Base-by-base conservation (phyloP, 1,140 invertebrate genomes). In the Drosophila baimaii region DNA sequence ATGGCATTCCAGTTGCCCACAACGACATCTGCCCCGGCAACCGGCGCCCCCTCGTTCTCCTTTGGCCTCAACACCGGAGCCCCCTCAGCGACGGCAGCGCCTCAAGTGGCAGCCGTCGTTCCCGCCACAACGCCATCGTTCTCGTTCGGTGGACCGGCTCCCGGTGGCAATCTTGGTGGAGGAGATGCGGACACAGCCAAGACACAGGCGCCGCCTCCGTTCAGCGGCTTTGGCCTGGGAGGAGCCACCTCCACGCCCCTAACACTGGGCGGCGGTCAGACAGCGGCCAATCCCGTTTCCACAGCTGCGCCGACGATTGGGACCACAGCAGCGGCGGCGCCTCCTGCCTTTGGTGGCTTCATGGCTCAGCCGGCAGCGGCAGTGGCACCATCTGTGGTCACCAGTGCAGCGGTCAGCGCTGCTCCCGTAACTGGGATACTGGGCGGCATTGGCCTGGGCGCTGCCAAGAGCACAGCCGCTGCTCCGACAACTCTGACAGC, bases 1-100 rank as follows among this genome's bases (percentile, higher is more conserved):
- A 90, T 90, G 88, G 76, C 78, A 47, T 90, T 91, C 49, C 88
- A 90, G 70, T 43, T 90, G 47, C 88, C 88, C 5, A 61, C 89
- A 12, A 88, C 79, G 27, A 86, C 89, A n/a, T 56, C 31, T 10
- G 73, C 73, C 7, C 46, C 81, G 1, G 37, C 75, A 19, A 35
- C 76, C 8, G 64, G 62, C 15, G 52, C 52, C 6, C 55, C 72
- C 7, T 57, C 51, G 13, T 91, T 80, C 12, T 72, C 69, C n/a
- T 84, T 90, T 44, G 75, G 75, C 6, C 44, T 78, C 13, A 78
- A 31, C 47, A 55, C 76, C 5, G 69, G 71, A 23, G 19, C 79
- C 8, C 52, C 78, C 8, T 25, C 75, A 25, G 19, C 55, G 33
- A 35, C 63, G 21, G 47, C 46, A 5, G 57, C 58, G 17, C 17